Evolutionary conservation across 2,888 invertebrate genomes (phyloP), one percentile per base, ranked within the genome.

Genomic region (Lordiphosa andalusiaca): DNA sequence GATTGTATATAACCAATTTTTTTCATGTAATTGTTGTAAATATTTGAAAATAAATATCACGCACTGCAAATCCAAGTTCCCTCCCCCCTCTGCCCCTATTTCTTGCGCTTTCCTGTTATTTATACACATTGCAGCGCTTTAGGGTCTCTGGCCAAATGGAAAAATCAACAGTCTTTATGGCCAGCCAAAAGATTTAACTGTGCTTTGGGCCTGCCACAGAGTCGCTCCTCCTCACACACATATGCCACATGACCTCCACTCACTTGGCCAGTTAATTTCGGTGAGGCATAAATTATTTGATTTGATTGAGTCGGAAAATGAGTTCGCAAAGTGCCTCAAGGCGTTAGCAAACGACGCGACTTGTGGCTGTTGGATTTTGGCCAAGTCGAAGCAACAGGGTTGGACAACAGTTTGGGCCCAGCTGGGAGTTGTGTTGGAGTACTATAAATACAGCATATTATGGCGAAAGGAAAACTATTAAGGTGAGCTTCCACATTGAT

Each of bases 231-330:
- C 47, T 6, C 38, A 46, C 58, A 46, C 58, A 59, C 67, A 66
- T 46, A 53, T 58, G 37, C 59, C 50, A 50, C 53, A 65, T 46
- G 67, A 86, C 84, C 86, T 84, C 82, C 64, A 65, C 78, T 77
- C 70, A 76, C 67, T 69, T 56, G 83, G 83, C 71, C 80, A 84
- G 71, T 72, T 84, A 67, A 72, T 69, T 86, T 81, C 66, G 46
- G 67, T 66, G 50, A 71, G 53, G 71, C 80, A 87, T 87, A 87
- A 87, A 83, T 85, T 87, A 87, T 87, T 85, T 87, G 74, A 83
- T 86, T 87, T 87, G 87, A 87, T 87, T 87, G 86, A 85, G 86
- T 83, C 82, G 82, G 77, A 78, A 86, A 86, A 87, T 84, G 84
- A 86, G 86, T 84, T 87, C 78, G 81, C 71, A 82, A 78, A 86